Conservation (phyloP, 2,888 invertebrate genomes). For the Caenorhabditis sp. region DNA sequence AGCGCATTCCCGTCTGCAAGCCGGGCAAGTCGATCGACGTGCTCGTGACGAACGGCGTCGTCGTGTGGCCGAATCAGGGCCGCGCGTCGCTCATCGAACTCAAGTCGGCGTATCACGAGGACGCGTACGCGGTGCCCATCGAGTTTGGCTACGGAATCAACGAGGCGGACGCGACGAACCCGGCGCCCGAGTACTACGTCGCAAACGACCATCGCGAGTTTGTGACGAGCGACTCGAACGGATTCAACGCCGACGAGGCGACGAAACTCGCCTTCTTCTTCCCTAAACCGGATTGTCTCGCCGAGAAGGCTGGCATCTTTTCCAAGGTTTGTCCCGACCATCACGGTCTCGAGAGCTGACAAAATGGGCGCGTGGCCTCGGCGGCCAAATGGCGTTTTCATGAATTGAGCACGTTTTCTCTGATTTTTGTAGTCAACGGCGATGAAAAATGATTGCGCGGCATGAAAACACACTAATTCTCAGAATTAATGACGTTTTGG, state of each 20-base stretch:
- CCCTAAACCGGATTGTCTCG: slow-evolving; percentile 8
- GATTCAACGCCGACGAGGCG: background rate
- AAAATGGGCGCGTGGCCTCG: too few species aligned
- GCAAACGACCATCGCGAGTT: slow-evolving; percentile 30
- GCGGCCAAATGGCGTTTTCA: too few species aligned
- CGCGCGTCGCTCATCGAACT: slow-evolving; percentile 24
- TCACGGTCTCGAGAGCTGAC: background rate
- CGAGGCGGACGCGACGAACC: background rate
- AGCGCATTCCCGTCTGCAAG: background rate
- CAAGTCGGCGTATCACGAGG: background rate
- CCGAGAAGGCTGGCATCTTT: slow-evolving; percentile 9
- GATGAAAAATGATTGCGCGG: too few species aligned
- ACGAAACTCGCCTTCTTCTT: slow-evolving; percentile 16
- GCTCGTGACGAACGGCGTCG: slow-evolving; percentile 18
- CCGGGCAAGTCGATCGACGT: slow-evolving; percentile 7
- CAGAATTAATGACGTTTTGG: too few species aligned
- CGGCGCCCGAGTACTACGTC: slow-evolving; percentile 9
- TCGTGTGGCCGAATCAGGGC: slow-evolving; percentile 19
- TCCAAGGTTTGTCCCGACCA: slow-evolving; percentile 3
- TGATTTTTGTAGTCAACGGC: too few species aligned
- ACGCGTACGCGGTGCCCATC: background rate
- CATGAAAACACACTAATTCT: too few species aligned
- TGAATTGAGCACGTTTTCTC: too few species aligned
- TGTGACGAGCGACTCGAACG: slow-evolving; percentile 5
- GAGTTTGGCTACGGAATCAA: slow-evolving; percentile 29